These are phyloP conservation scores for Meandrina meandrites DNA, from an alignment of 92 coral and sea anemone species.

Conservation along the genomic window DNA sequence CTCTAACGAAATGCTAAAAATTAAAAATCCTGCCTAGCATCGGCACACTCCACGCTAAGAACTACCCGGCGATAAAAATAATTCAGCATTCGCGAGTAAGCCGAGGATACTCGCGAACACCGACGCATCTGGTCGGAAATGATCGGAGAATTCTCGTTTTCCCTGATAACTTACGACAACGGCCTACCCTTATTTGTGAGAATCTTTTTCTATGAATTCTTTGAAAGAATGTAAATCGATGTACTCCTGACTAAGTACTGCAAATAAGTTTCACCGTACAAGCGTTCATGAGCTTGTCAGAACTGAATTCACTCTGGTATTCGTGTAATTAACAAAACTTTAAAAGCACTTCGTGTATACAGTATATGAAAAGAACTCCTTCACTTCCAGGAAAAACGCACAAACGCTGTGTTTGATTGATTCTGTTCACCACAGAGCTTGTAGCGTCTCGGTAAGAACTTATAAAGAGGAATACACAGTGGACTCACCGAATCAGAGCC, in stretches of 20 bases:
- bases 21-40: neutral
- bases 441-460: neutral
- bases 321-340: neutral
- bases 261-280: neutral
- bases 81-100: neutral
- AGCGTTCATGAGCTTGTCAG: neutral
- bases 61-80: neutral
- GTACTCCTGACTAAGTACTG: neutral
- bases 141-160: conserved; percentile 1
- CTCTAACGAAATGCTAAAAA: neutral
- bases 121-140: neutral
- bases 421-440: neutral
- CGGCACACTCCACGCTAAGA: neutral
- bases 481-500: no score
- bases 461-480: neutral
- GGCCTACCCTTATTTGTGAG: neutral
- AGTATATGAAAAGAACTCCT: conserved; percentile 6
- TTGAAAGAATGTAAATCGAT: neutral
- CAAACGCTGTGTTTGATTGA: neutral
- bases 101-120: neutral
- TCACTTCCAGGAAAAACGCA: neutral
- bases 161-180: neutral
- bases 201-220: neutral
- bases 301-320: neutral
- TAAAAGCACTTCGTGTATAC: neutral